Percentiles rank a stretch among this genome's conserved stretches.
Conservation (phyloP, 2,888 invertebrate species). For the Synanthedon andrenaeformis region DNA sequence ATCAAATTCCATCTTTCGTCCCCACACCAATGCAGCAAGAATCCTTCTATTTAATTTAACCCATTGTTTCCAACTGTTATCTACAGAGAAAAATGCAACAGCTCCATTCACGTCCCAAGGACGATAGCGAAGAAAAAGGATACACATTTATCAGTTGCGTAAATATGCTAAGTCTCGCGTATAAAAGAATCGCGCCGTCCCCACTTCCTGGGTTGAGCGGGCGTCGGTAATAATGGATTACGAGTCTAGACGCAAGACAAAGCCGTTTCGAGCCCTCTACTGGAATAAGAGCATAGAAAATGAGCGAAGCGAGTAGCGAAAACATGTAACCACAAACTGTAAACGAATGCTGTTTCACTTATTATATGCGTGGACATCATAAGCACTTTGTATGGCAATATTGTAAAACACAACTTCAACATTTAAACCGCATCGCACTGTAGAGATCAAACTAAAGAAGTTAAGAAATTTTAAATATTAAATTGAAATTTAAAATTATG, state of each 20-base stretch:
- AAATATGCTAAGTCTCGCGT: slow-evolving; percentile 57
- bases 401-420: too few species aligned
- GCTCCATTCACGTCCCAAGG: slow-evolving; percentile 38
- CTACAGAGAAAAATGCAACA: slow-evolving; percentile 54
- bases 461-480: too few species aligned
- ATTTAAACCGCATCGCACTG: too few species aligned
- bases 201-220: slow-evolving; percentile 35
- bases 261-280: slow-evolving; percentile 50
- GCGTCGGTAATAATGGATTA: slow-evolving; percentile 63
- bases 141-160: slow-evolving; percentile 54
- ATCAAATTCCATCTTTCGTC: neutral
- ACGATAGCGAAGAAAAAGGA: slow-evolving; percentile 52
- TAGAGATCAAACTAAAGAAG: too few species aligned
- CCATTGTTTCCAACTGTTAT: slow-evolving; percentile 18
- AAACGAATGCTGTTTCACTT: neutral
- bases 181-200: slow-evolving; percentile 35
- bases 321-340: neutral
- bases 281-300: slow-evolving; percentile 7
- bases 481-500: too few species aligned
- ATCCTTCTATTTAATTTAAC: slow-evolving; percentile 1
- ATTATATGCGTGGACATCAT: too few species aligned
- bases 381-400: too few species aligned
- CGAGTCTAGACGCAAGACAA: slow-evolving; percentile 62
- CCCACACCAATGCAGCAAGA: neutral
- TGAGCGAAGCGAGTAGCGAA: slow-evolving; percentile 13